Evolutionary conservation across 2,888 invertebrate genomes (phyloP).

Genomic region (Eugnorisma glareosa): DNA sequence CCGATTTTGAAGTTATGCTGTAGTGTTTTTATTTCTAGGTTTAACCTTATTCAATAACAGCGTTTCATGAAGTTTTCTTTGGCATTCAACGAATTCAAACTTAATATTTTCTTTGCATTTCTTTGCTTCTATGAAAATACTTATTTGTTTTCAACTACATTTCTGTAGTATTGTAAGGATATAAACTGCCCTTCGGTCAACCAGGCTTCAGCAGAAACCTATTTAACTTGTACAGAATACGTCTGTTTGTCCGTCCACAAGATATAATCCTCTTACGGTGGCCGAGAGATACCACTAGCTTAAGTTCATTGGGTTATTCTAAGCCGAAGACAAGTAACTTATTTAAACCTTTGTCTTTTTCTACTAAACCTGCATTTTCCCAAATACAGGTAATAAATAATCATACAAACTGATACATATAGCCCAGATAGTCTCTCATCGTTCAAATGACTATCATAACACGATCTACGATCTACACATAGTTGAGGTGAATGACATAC

Average conservation of each 20-base stretch:
- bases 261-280: slow-evolving; percentile 50
- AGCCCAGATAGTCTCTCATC: slow-evolving; percentile 12
- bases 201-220: slow-evolving; percentile 14
- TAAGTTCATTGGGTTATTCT: slow-evolving; percentile 28
- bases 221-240: slow-evolving; percentile 13
- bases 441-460: slow-evolving; percentile 39
- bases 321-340: slow-evolving; percentile 17
- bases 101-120: neutral
- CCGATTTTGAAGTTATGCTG: neutral
- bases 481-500: slow-evolving; percentile 75
- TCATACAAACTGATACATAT: neutral
- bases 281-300: slow-evolving; percentile 10
- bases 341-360: neutral
- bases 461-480: slow-evolving; percentile 60
- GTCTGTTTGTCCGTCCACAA: slow-evolving; percentile 33
- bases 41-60: neutral
- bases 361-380: neutral
- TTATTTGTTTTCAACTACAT: neutral
- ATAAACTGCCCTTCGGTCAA: slow-evolving; percentile 11
- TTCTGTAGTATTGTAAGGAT: slow-evolving; percentile 12
- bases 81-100: neutral
- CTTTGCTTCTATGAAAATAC: neutral
- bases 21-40: neutral
- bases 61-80: neutral
- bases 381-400: neutral